Conservation (phyloP, 1,140 invertebrate genomes). For the Bombus haemorrhoidalis region DNA sequence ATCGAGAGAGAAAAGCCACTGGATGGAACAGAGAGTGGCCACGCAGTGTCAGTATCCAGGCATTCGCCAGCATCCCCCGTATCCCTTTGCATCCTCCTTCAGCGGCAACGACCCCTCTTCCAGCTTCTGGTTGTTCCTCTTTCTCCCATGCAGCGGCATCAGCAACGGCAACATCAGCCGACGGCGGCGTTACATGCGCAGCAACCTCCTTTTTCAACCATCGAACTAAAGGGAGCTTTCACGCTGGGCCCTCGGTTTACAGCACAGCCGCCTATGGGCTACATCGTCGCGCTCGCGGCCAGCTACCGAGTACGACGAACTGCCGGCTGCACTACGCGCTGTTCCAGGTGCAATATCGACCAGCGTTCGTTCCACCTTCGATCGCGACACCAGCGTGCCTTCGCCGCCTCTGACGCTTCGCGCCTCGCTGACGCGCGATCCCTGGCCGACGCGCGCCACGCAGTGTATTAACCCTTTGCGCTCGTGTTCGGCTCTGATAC, state of each 20-base stretch:
- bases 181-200: slow-evolving; percentile 8
- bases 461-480: background rate
- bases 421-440: background rate
- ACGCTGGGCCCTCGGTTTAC: slow-evolving; percentile 32
- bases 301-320: slow-evolving; percentile 44
- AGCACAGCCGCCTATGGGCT: slow-evolving; percentile 30
- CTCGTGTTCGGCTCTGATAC: no score
- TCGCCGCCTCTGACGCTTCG: background rate
- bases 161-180: slow-evolving; percentile 18
- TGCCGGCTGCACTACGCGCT: background rate
- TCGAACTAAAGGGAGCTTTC: slow-evolving; percentile 46
- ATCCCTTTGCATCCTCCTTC: slow-evolving; percentile 55
- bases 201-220: slow-evolving; percentile 35
- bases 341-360: slow-evolving; percentile 55
- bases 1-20: slow-evolving; percentile 28
- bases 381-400: slow-evolving; percentile 25
- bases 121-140: slow-evolving; percentile 30
- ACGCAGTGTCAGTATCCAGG: slow-evolving; percentile 68
- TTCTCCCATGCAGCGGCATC: slow-evolving; percentile 6
- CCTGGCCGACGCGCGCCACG: background rate
- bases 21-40: slow-evolving; percentile 44
- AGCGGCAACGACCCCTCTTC: slow-evolving; percentile 32
- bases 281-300: slow-evolving; percentile 26
- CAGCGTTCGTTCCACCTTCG: slow-evolving; percentile 31
- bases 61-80: slow-evolving; percentile 62